These are phyloP conservation scores for Ciona savignyi DNA, from an alignment of 23 tunicate species.

Conservation along the genomic window DNA sequence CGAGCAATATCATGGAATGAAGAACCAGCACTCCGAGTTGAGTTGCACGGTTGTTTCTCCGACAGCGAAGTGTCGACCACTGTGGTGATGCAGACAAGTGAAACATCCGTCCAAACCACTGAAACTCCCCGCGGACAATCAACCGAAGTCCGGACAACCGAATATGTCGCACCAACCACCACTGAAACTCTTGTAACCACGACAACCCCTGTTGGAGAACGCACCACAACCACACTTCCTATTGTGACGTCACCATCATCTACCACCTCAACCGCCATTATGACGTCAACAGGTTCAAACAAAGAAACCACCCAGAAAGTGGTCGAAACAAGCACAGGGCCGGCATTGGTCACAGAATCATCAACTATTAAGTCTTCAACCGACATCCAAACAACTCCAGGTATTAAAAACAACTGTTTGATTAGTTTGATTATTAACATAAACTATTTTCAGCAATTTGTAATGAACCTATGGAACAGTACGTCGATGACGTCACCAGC, in stretches of 20 bases:
- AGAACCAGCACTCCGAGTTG: slow-evolving; percentile 47
- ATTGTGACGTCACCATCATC: neutral
- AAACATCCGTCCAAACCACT: slow-evolving; percentile 28
- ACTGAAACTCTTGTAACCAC: slow-evolving; percentile 24
- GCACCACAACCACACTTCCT: slow-evolving; percentile 8
- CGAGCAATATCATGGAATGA: slow-evolving; percentile 33
- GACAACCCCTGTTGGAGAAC: slow-evolving; percentile 16
- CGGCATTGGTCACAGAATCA: too few species aligned
- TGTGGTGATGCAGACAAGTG: slow-evolving; percentile 9
- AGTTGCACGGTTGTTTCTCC: slow-evolving; percentile 44
- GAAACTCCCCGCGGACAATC: too few species aligned
- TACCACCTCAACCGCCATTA: neutral
- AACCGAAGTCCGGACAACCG: neutral
- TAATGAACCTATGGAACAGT: too few species aligned
- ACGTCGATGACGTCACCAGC: too few species aligned
- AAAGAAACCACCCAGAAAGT: neutral
- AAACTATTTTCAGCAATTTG: too few species aligned
- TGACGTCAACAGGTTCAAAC: neutral
- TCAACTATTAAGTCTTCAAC: too few species aligned
- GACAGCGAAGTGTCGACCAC: slow-evolving; percentile 29
- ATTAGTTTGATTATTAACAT: too few species aligned
- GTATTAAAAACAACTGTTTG: too few species aligned
- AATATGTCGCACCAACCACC: slow-evolving; percentile 30
- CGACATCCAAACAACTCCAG: too few species aligned
- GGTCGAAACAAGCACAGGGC: neutral